phyloP scores from a whole-genome alignment of 2,888 invertebrate genomes.

The Eucera pruinosa region DNA sequence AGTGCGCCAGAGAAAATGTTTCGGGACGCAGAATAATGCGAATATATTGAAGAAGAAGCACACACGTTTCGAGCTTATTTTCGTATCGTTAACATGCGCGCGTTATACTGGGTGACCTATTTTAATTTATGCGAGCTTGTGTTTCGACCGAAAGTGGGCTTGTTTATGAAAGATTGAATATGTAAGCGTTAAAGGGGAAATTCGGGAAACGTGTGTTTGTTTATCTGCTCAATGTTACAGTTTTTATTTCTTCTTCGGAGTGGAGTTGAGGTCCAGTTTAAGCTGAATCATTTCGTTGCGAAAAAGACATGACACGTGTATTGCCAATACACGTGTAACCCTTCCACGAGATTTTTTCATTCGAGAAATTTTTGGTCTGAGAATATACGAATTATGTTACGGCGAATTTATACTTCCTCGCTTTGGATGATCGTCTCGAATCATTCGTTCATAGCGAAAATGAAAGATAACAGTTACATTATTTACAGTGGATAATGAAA shows the following conservation, averaged over 20 bases:
- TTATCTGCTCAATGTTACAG: neutral
- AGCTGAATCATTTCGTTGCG: too few species aligned
- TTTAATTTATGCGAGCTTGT: neutral
- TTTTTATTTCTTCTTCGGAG: neutral
- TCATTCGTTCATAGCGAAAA: too few species aligned
- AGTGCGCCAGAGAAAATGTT: constrained; percentile 1
- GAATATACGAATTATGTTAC: too few species aligned
- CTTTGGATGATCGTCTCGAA: too few species aligned
- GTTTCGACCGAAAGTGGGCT: neutral
- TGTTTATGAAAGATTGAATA: neutral
- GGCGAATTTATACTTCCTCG: too few species aligned
- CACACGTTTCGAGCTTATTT: neutral
- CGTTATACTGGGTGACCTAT: constrained; percentile 5
- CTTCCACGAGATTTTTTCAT: too few species aligned
- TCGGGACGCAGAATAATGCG: constrained; percentile 21
- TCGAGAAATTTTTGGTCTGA: too few species aligned
- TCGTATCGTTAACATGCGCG: neutral
- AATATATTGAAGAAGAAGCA: constrained; percentile 1
- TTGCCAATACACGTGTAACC: too few species aligned
- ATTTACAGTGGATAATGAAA: too few species aligned
- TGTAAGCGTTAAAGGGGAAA: neutral
- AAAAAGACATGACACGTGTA: too few species aligned
- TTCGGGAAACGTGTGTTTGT: neutral
- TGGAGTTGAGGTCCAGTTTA: too few species aligned
- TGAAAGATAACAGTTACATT: too few species aligned